phyloP scores from a whole-genome alignment of 1,140 invertebrate species.

The Rhynchophorus ferrugineus region DNA sequence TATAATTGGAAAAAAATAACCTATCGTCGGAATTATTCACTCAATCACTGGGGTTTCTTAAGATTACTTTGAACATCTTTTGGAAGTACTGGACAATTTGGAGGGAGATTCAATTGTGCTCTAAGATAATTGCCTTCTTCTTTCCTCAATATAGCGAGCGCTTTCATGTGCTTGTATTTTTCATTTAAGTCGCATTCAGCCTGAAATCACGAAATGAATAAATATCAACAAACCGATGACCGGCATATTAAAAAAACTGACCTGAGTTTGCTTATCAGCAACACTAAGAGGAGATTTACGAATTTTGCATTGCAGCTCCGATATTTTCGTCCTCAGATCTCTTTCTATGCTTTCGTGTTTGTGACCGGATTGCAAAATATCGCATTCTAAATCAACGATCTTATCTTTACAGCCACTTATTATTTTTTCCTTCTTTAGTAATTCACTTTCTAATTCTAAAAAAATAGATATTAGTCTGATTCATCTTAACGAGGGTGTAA shows the following conservation, averaged over 20 bases:
- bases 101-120: slow-evolving; percentile 1
- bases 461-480: no score
- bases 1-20: no score
- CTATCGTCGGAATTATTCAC: no score
- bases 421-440: not conserved
- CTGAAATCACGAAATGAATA: no score
- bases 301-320: not conserved
- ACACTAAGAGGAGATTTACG: not conserved
- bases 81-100: slow-evolving; percentile 3
- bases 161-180: not conserved
- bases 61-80: not conserved
- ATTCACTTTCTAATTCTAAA: not conserved
- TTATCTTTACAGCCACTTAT: not conserved
- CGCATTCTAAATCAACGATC: not conserved
- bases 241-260: slow-evolving; percentile 1
- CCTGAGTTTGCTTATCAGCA: slow-evolving; percentile 1
- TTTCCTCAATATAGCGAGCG: not conserved
- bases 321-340: not conserved
- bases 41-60: not conserved
- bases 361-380: not conserved
- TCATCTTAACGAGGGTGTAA: no score
- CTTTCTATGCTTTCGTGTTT: not conserved
- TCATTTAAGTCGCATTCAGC: not conserved
- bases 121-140: slow-evolving; percentile 7
- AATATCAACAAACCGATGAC: not conserved